Base-by-base conservation (phyloP, 2,888 invertebrate genomes). In the Drosophila flavopinicola region DNA sequence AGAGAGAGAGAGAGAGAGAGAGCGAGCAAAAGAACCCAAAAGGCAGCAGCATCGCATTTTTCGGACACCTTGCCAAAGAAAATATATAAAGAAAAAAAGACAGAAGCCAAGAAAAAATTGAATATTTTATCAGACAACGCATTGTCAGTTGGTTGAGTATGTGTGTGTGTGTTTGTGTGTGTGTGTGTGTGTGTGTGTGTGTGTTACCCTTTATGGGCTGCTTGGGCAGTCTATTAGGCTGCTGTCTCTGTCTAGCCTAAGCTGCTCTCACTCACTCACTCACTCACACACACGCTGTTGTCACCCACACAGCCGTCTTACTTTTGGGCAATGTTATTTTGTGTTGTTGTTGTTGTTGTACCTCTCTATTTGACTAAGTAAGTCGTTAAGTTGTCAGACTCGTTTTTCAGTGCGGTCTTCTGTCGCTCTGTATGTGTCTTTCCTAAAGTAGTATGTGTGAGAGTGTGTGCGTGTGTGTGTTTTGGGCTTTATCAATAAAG, bases 301-400 rank as follows among this genome's bases (percentile, higher is more conserved):
- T 41, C 60, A 25, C 49, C 48, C 64, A 25, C 49, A 44, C 64
- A 42, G 59, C 65, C 47, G 60, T 60, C 58, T 61, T 65, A 75
- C 61, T 42, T 49, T 71, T 71, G 63, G 61, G 65, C 58, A 66
- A 77, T 69, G 61, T 73, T 80, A 56, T 77, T 68, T 57, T 73
- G 52, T 68, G 58, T 73, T 51, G 44, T 13, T 33, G 33, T n/a
- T 68, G 58, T 73, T 51, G 44, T 63, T 52, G 68, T 76, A 78
- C 64, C 77, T 72, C 78, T 75, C 52, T 65, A 60, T 80, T 83
- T 82, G 85, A 67, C 77, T 85, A 79, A 80, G 76, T 83, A 86
- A 86, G 86, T 79, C 80, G 84, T 82, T 86, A 79, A 76, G 77
- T 86, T 86, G 77, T 79, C 84, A 74, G 77, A 79, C 77, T 86